Evolutionary conservation across 2,113 vertebrate species (phyloP), one percentile per base, ranked within the genome.

Genomic region (Eurypyga helias): DNA sequence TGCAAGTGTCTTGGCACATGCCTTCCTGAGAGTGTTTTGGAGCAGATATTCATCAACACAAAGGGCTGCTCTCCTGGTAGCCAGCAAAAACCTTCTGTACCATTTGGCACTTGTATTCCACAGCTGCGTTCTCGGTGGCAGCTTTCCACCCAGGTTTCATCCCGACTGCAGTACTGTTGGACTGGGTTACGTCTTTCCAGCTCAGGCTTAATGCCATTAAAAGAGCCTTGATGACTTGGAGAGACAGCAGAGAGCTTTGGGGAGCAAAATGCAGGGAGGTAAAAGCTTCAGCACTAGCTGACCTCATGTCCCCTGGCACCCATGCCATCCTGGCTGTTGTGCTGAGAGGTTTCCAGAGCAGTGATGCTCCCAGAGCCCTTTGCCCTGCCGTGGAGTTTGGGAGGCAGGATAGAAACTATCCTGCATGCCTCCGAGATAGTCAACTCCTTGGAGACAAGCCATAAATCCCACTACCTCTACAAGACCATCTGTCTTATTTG

Each of bases 161-260:
- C 99, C 99, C 96, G 58, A 97, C 98, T 98, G 97, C 97, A 94
- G 98, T 98, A 98, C 98, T 98, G 97, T 98, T 98, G 98, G 97
- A 94, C 98, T 88, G 96, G 81, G 46, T 94, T 87, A 92, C 97
- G 97, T 98, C 98, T 99, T 98, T 98, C 97, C 95, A 96, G 84
- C 96, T 96, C 93, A 84, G 98, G 96, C 96, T 97, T 84, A 90
- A 97, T 96, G 98, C 98, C 98, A 95, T 98, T 97, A 97, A 97
- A 98, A 97, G 97, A 95, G 90, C 98, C 97, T 97, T 96, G 94
- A 97, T 90, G 96, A 97, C 95, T 97, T 92, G 95, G 98, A 97
- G 89, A 97, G 75, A 93, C 96, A 97, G 95, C 90, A 66, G 60
- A 77, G 86, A 12, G 41, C 41, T 41, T 91, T 9, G 75, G 65